A percentile compares a stretch with the other conserved stretches of the same genome.
phyloP scores from a whole-genome alignment of 2,113 vertebrate genomes.

The Ginglymostoma cirratum region DNA sequence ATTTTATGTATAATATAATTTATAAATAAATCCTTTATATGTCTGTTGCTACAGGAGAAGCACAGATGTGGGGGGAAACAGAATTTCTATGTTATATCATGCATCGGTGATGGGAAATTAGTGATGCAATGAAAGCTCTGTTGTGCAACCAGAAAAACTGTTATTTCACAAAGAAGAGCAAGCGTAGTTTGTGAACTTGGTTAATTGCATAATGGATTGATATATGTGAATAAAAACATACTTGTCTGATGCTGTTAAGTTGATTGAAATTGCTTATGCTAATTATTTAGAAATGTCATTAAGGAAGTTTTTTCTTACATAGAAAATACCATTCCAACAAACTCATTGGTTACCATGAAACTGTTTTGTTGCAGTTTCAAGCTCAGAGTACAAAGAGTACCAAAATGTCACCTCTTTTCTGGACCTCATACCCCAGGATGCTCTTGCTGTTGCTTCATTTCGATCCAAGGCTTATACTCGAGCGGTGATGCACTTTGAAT shows the following conservation, averaged over 20 bases:
- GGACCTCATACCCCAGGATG: conserved; percentile 87
- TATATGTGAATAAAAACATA: not conserved
- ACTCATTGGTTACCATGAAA: not conserved
- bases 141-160: not conserved
- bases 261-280: not conserved
- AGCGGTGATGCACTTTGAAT: conserved; percentile 96
- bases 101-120: not conserved
- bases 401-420: conserved; percentile 81
- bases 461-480: conserved; percentile 94
- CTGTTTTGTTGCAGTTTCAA: conserved; percentile 46
- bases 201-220: not conserved
- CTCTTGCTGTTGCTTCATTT: conserved; percentile 83
- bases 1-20: no score
- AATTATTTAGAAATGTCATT: not conserved
- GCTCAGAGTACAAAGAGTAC: conserved; percentile 68
- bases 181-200: not conserved
- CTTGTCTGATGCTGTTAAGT: not conserved
- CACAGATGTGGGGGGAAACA: not conserved
- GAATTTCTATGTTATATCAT: not conserved
- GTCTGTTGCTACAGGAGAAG: not conserved
- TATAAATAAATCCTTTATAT: not conserved
- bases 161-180: not conserved
- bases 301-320: not conserved
- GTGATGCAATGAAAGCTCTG: not conserved
- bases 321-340: not conserved